phyloP scores from a whole-genome alignment of 2,797 vertebrate genomes.

The Australoheros facetus region DNA sequence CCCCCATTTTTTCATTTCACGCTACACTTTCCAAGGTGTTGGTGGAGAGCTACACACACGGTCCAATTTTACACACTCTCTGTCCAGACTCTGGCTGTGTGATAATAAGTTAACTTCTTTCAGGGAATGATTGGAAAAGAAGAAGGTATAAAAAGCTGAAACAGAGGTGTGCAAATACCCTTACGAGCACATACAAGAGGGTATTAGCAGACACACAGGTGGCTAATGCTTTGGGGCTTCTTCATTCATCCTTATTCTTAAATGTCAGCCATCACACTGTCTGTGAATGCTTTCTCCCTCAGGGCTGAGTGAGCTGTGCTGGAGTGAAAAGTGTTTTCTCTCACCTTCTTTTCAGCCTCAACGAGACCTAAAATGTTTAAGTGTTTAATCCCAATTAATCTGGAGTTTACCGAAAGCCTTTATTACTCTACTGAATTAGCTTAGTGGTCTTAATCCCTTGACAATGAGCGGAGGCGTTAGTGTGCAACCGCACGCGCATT shows the following conservation, averaged over 20 bases:
- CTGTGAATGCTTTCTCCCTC: conserved; percentile 26
- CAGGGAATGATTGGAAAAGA: conserved; percentile 29
- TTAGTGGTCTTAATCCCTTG: conserved; percentile 67
- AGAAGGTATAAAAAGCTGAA: conserved; percentile 14
- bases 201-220: conserved; percentile 39
- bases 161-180: neutral
- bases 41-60: conserved; percentile 20
- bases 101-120: conserved; percentile 59
- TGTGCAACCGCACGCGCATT: conserved; percentile 5
- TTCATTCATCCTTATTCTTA: conserved; percentile 43
- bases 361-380: conserved; percentile 61
- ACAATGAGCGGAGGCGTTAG: conserved; percentile 40
- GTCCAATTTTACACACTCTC: conserved; percentile 46
- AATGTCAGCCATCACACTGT: conserved; percentile 49
- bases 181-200: conserved; percentile 9
- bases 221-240: conserved; percentile 28
- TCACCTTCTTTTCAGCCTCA: conserved; percentile 42
- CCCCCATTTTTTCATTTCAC: conserved; percentile 63
- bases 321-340: conserved; percentile 41
- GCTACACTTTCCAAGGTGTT: conserved; percentile 63
- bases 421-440: conserved; percentile 66
- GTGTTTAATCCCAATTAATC: conserved; percentile 79
- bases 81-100: conserved; percentile 24
- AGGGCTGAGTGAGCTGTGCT: conserved; percentile 7
- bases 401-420: conserved; percentile 68